Conservation (phyloP, 2,888 invertebrate species). For the Bembecia ichneumoniformis region DNA sequence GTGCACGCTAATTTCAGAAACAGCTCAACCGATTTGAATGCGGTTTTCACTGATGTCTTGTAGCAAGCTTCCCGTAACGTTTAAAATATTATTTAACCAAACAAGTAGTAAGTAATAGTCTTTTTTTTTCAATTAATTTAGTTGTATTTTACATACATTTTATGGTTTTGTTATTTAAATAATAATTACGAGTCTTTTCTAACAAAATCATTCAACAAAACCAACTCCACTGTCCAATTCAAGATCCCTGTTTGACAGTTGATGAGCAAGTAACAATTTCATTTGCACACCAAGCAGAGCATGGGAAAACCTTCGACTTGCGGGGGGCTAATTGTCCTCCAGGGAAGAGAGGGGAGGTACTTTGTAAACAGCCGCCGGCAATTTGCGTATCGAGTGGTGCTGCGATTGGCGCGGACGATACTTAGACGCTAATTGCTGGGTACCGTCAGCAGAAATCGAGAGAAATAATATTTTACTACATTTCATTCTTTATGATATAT, state of each 20-base stretch:
- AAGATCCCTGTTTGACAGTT: background rate
- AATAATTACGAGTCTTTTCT: no score
- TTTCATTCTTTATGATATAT: background rate
- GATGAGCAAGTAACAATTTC: background rate
- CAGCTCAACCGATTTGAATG: no score
- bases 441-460: slow-evolving; percentile 17
- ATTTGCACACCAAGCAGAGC: background rate
- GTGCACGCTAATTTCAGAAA: no score
- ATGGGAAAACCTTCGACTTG: slow-evolving; percentile 8
- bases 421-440: slow-evolving; percentile 39
- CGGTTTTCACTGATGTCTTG: no score
- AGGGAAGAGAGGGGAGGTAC: slow-evolving; percentile 19
- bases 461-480: background rate
- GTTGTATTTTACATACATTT: no score
- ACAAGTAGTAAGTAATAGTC: no score
- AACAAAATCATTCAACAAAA: no score
- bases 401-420: slow-evolving; percentile 30
- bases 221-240: no score
- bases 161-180: no score
- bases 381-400: slow-evolving; percentile 46
- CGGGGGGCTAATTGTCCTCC: slow-evolving; percentile 32
- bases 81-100: no score
- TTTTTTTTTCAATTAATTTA: no score
- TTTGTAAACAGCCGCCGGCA: slow-evolving; percentile 58
- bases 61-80: no score